These are phyloP conservation scores for Gymnogyps californianus DNA, from an alignment of 2,113 vertebrate species.

Conservation along the genomic window DNA sequence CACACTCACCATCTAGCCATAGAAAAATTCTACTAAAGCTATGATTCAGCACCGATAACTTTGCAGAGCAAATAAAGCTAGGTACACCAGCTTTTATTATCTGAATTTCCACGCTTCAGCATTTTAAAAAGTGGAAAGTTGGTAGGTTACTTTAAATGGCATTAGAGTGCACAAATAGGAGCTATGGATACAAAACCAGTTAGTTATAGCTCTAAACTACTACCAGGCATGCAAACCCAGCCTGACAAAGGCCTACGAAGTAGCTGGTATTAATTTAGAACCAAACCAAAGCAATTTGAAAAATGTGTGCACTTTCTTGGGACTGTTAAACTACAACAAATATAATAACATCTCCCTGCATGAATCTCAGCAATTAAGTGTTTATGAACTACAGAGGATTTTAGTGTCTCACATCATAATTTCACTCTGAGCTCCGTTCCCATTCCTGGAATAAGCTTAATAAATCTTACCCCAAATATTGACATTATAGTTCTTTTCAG, in stretches of 20 bases:
- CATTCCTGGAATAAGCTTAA: neutral
- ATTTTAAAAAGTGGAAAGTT: neutral
- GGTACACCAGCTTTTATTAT: neutral
- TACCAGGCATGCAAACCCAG: neutral
- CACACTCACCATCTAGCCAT: neutral
- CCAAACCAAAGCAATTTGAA: neutral
- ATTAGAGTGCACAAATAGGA: neutral
- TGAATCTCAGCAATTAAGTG: neutral
- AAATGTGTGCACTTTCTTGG: neutral
- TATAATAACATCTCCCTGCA: neutral
- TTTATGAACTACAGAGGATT: neutral
- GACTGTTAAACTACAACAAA: neutral
- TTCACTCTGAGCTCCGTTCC: neutral
- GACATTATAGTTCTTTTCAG: constrained; percentile 94
- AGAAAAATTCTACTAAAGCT: neutral
- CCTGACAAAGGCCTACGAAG: neutral
- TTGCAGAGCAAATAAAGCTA: neutral
- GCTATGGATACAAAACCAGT: neutral
- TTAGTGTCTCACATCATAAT: neutral
- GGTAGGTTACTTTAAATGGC: neutral
- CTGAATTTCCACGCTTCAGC: neutral
- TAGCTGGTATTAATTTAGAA: neutral
- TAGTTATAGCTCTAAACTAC: neutral
- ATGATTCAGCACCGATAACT: neutral
- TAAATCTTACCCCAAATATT: constrained; percentile 90